Evolutionary conservation across 2,888 invertebrate species (phyloP), one percentile per base, ranked within the genome.

Genomic region (Drosophila multiciliata): DNA sequence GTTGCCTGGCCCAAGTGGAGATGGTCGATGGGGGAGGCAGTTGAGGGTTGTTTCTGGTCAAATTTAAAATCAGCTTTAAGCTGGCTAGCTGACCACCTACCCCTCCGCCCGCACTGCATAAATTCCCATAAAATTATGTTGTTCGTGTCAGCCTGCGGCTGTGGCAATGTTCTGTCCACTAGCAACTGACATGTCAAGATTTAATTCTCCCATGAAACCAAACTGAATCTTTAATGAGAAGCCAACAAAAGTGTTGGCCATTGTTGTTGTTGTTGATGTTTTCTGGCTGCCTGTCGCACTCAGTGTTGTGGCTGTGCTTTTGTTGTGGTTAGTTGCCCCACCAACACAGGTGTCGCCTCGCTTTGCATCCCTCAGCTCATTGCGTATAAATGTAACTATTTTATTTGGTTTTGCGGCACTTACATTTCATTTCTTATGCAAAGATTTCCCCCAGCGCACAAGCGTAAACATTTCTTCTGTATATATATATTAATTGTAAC

Each of bases 141-240:
- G 77, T 75, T 80, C 74, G 78, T 65, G 74, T 67, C 69, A 60
- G 72, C 67, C 40, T 63, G 65, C 36, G 61, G 54, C 54, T 72
- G 58, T 45, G 70, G 61, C 70, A 45, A 71, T 61, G 55, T 68
- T 70, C 40, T 52, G 62, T 65, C 66, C 57, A 68, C 73, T 74
- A 73, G 78, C 81, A 71, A 64, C 73, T 69, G 72, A 48, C 59
- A 63, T 79, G 79, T 82, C 87, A 85, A 81, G 87, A 90, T 87
- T 90, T 88, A 91, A 90, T 83, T 82, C 91, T 90, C 82, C 83
- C 85, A 65, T 78, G 91, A 80, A 90, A 85, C 82, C 85, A 74
- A 83, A 88, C 89, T 88, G 91, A 88, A 90, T 90, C 82, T 88
- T 88, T 90, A 91, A 90, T 91, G 91, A 83, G 78, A 74, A 78